phyloP scores from a whole-genome alignment of 2,888 invertebrate genomes.

The Chaetogeoica ovagalla region DNA sequence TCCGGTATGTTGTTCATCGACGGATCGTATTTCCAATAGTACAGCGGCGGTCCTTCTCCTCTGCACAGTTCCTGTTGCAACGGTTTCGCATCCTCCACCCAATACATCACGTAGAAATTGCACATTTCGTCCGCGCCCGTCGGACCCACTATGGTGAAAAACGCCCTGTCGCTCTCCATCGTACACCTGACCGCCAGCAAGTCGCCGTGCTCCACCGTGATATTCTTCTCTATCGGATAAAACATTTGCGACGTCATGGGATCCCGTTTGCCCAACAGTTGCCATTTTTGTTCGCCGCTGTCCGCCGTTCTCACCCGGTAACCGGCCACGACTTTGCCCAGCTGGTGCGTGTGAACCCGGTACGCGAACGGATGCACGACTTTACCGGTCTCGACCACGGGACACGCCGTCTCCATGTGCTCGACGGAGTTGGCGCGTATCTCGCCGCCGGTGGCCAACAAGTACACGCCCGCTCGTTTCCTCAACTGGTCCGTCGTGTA shows the following conservation, averaged over 20 bases:
- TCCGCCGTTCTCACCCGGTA: conserved; percentile 69
- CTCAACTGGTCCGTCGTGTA: conserved; percentile 76
- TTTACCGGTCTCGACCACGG: conserved; percentile 72
- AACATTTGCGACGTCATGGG: conserved; percentile 94
- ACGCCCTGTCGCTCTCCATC: conserved; percentile 70
- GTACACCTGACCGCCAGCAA: conserved; percentile 86
- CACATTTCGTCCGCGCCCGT: conserved; percentile 93
- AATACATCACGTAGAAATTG: conserved; percentile 94
- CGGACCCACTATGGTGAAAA: conserved; percentile 60
- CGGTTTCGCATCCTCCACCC: conserved; percentile 74
- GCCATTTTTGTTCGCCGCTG: conserved; percentile 71
- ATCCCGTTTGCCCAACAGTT: conserved; percentile 79
- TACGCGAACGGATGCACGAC: conserved; percentile 92
- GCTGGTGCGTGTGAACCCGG: conserved; percentile 88
- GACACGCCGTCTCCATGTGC: conserved; percentile 90
- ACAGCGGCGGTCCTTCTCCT: conserved; percentile 79
- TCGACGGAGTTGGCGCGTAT: conserved; percentile 73
- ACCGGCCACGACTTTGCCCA: conserved; percentile 81
- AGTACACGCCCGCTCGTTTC: conserved; percentile 87
- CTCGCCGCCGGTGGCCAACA: conserved; percentile 83
- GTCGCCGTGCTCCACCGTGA: conserved; percentile 72
- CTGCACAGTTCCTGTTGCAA: conserved; percentile 81
- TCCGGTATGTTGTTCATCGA: conserved; percentile 76
- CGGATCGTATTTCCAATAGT: conserved; percentile 73
- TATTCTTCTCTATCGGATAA: conserved; percentile 73